Percentiles rank a stretch among this genome's conserved stretches.
phyloP scores from a whole-genome alignment of 2,797 vertebrate species.

The Furcifer pardalis region DNA sequence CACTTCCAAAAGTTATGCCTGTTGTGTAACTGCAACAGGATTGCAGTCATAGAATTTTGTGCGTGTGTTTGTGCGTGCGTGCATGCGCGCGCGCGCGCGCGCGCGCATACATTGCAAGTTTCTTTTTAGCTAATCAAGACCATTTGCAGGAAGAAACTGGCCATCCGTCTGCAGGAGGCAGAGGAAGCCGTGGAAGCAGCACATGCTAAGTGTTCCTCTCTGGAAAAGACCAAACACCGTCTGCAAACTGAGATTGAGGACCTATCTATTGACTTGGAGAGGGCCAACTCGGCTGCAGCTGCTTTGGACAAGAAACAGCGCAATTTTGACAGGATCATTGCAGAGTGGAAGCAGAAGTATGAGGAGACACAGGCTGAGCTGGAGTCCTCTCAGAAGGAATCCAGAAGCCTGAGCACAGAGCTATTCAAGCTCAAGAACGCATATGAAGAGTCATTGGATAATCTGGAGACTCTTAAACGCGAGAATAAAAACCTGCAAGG shows the following conservation, averaged over 20 bases:
- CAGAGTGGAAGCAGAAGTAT: slow-evolving; percentile 89
- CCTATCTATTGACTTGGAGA: slow-evolving; percentile 87
- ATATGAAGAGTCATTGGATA: slow-evolving; percentile 90
- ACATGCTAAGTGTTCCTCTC: slow-evolving; percentile 89
- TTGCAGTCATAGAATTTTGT: no score
- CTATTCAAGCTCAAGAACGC: slow-evolving; percentile 93
- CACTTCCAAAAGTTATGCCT: no score
- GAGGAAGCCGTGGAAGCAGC: slow-evolving; percentile 88
- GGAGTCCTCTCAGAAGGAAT: slow-evolving; percentile 88
- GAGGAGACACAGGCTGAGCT: slow-evolving; percentile 91
- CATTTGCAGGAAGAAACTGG: slow-evolving; percentile 89
- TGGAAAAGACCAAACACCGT: slow-evolving; percentile 94
- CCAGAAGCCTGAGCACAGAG: slow-evolving; percentile 88
- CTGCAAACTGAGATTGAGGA: slow-evolving; percentile 94
- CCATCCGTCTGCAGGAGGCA: slow-evolving; percentile 86
- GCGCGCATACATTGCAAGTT: no score
- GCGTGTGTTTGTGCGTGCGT: no score
- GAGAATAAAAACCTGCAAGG: slow-evolving; percentile 97
- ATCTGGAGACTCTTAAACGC: slow-evolving; percentile 88
- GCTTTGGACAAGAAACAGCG: slow-evolving; percentile 93
- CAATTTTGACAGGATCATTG: slow-evolving; percentile 88
- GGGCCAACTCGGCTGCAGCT: slow-evolving; percentile 83
- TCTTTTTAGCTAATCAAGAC: neutral
- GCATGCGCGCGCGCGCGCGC: no score
- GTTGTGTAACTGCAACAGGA: no score